Conservation (phyloP, 1,140 invertebrate species). For the Goniozus legneri region DNA sequence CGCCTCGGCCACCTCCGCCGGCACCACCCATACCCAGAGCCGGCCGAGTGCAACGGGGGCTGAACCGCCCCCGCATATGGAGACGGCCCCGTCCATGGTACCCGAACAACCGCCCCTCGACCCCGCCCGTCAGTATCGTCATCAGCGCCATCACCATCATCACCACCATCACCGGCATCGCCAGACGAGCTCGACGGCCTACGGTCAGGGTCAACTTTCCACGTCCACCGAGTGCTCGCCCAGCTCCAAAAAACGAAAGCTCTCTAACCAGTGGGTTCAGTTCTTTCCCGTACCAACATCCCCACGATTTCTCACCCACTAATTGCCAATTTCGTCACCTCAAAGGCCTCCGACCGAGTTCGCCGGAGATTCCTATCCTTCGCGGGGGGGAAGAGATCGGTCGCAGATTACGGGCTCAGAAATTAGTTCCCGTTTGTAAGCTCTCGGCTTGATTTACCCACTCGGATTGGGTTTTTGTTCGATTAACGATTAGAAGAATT, state of each 20-base stretch:
- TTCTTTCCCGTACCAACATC: too few species aligned
- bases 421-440: too few species aligned
- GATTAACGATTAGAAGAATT: too few species aligned
- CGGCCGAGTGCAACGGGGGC: conserved; percentile 24
- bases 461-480: too few species aligned
- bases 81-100: conserved; percentile 33
- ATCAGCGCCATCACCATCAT: conserved; percentile 37
- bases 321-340: too few species aligned
- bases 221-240: conserved; percentile 27
- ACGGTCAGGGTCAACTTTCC: conserved; percentile 19
- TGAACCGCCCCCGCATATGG: conserved; percentile 36
- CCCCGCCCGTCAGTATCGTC: conserved; percentile 34
- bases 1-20: conserved; percentile 6
- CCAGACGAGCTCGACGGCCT: conserved; percentile 21
- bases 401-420: too few species aligned
- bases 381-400: too few species aligned
- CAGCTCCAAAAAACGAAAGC: conserved; percentile 38
- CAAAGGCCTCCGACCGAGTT: too few species aligned
- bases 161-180: conserved; percentile 38
- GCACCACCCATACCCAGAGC: conserved; percentile 14
- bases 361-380: too few species aligned
- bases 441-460: too few species aligned
- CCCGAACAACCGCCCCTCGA: conserved; percentile 32
- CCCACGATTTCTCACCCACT: too few species aligned
- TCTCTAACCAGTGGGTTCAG: conserved; percentile 42